A percentile compares a stretch with the other conserved stretches of the same genome.
Evolutionary conservation across 1,140 invertebrate species (phyloP).

Genomic region (Drosophila eugracilis): DNA sequence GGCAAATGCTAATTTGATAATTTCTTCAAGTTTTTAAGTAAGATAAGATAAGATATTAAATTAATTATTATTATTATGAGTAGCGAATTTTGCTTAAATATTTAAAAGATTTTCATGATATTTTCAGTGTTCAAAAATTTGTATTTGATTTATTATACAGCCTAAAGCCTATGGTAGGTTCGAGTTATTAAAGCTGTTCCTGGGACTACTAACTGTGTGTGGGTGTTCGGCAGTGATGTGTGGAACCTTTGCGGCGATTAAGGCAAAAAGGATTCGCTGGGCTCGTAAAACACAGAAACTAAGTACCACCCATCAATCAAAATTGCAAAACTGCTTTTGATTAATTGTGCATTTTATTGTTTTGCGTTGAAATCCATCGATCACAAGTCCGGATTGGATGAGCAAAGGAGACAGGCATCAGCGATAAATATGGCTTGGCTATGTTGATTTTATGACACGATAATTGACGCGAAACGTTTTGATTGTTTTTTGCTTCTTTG

Average conservation of each 20-base stretch:
- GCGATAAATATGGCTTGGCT: slow-evolving; percentile 44
- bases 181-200: background rate
- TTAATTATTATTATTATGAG: too few species aligned
- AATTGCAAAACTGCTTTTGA: slow-evolving; percentile 71
- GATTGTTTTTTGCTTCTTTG: slow-evolving; percentile 65
- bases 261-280: slow-evolving; percentile 43
- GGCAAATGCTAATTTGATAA: too few species aligned
- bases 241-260: slow-evolving; percentile 19
- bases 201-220: background rate
- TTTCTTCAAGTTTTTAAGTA: too few species aligned
- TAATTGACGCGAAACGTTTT: slow-evolving; percentile 80
- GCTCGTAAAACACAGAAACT: slow-evolving; percentile 44
- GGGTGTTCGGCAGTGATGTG: background rate
- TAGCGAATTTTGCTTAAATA: too few species aligned
- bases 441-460: slow-evolving; percentile 81
- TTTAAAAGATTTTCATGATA: too few species aligned
- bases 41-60: too few species aligned
- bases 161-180: too few species aligned
- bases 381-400: slow-evolving; percentile 36
- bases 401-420: slow-evolving; percentile 20
- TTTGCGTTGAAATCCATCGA: slow-evolving; percentile 75
- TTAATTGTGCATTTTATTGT: slow-evolving; percentile 83
- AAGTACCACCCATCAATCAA: slow-evolving; percentile 75
- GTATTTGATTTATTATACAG: too few species aligned
- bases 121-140: too few species aligned